phyloP scores from a whole-genome alignment of 35 echinoderm and acorn worm genomes.

The Chiridota heheva region DNA sequence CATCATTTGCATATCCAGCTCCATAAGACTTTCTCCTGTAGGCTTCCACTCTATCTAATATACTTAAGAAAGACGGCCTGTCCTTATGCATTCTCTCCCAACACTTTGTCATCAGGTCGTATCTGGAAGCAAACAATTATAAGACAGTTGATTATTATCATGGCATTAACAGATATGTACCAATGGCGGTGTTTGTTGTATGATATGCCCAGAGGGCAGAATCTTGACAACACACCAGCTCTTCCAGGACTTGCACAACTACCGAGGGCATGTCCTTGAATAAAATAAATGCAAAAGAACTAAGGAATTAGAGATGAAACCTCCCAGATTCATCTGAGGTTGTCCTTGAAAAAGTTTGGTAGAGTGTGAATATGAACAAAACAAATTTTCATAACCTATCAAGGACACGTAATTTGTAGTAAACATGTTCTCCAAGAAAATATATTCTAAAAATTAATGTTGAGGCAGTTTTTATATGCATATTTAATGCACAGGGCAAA shows the following conservation, averaged over 20 bases:
- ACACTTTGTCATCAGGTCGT: conserved; percentile 84
- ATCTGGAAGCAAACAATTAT: conserved; percentile 41
- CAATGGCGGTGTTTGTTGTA: neutral
- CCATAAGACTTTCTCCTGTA: conserved; percentile 73
- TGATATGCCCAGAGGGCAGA: neutral
- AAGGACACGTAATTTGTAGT: too few species aligned
- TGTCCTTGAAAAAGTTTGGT: too few species aligned
- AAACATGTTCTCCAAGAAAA: too few species aligned
- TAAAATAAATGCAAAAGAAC: neutral
- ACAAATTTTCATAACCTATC: too few species aligned
- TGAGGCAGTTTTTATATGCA: too few species aligned
- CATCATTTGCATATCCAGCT: conserved; percentile 63
- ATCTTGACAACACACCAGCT: neutral
- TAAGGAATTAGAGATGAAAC: neutral
- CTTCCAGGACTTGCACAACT: neutral
- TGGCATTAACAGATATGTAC: neutral
- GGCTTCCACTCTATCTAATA: conserved; percentile 62
- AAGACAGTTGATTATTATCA: neutral
- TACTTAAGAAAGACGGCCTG: conserved; percentile 70
- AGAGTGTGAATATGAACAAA: too few species aligned
- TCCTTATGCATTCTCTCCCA: conserved; percentile 54
- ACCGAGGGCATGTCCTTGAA: neutral
- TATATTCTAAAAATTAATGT: too few species aligned
- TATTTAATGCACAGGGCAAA: too few species aligned
- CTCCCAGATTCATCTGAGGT: neutral